Evolutionary conservation across 2,888 invertebrate species (phyloP).

Genomic region (Eilema depressum): DNA sequence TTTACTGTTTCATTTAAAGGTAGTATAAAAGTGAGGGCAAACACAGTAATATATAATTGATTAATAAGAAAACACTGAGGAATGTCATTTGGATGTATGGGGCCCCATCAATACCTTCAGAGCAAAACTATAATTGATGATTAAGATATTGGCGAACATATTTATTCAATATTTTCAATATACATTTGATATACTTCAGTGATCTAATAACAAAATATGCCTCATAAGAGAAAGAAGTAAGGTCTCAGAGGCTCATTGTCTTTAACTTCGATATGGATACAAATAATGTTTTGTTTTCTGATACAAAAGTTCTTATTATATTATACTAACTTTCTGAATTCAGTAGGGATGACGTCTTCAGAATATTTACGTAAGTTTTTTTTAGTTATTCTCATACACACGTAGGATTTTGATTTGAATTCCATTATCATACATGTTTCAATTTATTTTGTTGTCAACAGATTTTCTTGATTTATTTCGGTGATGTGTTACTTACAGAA

Average conservation of each 20-base stretch:
- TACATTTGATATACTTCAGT: background rate
- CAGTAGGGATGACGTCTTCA: background rate
- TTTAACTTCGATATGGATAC: background rate
- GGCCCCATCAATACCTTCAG: no score
- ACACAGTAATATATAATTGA: background rate
- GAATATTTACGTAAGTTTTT: background rate
- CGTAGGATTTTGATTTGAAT: background rate
- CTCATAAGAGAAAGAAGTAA: background rate
- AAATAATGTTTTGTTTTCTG: background rate
- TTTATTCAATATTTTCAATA: background rate
- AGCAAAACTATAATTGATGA: background rate
- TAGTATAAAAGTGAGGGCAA: background rate
- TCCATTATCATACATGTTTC: background rate
- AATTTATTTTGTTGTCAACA: no score
- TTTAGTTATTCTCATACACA: background rate
- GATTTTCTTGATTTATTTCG: no score
- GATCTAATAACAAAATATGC: background rate
- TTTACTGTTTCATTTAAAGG: no score
- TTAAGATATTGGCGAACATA: no score
- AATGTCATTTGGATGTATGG: background rate
- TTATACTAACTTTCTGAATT: background rate
- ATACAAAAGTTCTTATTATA: background rate
- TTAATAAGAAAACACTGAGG: background rate
- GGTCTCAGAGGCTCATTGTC: background rate
- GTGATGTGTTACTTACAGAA: no score